Base-by-base conservation (phyloP, 2,888 invertebrate species). In the Chloromyia formosa region DNA sequence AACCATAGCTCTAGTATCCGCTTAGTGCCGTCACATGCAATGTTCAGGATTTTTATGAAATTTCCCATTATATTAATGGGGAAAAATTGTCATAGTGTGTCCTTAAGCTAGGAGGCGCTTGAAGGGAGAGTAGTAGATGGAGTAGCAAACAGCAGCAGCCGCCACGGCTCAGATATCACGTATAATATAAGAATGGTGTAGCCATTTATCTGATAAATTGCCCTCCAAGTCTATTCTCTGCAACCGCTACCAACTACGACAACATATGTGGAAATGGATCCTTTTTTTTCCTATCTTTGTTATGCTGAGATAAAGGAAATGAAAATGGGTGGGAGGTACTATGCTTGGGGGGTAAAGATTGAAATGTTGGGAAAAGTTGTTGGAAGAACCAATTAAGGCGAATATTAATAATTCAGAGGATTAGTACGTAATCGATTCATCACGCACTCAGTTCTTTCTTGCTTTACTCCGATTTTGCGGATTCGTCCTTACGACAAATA, bases 51-150 rank as follows among this genome's bases (percentile, higher is more conserved):
- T 49, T 49, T 49, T 49, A 49, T 49, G 49, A 49, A 49, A 49
- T 56, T 56, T 18, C 5, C 56, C 22, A 56, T 56, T 56, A 56
- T 56, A 56, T 56, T 56, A 56, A 56, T 56, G 56, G 56, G 20
- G 56, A 56, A 56, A 56, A 56, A 56, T 56, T 56, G 56, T 56
- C 56, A 56, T 56, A 56, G 56, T 56, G 27, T 35, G 49, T 49
- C 49, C 49, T 49, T 12, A n/a, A 49, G 49, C 49, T 49, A n/a
- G 27, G 27, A 35, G 27, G 27, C 27, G 27, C 27, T 35, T 35
- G 27, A n/a, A n/a, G n/a, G n/a, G n/a, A n/a, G n/a, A 4, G 3
- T 35, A 35, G 27, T 35, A 7, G 27, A 35, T 4, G 27, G 27
- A 35, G 27, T 35, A 4, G 27, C 27, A 35, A 35, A 35, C 27